Percentiles rank a stretch among this genome's conserved stretches.
Conservation (phyloP, 2,888 invertebrate species). For the Pelosia muscerda region DNA sequence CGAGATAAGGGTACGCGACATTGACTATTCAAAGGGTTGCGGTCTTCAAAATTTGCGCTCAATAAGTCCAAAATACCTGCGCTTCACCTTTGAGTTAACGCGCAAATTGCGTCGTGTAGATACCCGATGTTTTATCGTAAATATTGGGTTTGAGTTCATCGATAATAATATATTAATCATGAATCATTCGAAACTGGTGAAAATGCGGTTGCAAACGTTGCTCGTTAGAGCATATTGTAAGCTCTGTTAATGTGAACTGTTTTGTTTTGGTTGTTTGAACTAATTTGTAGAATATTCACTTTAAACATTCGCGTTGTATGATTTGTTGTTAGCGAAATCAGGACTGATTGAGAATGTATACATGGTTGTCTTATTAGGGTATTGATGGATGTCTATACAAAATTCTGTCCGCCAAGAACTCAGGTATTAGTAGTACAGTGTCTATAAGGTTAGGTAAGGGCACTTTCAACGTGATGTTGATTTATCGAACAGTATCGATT, state of each 20-base stretch:
- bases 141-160: conserved; percentile 51
- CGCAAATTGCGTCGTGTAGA: conserved; percentile 58
- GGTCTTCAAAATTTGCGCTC: conserved; percentile 86
- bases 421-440: too few relatives aligned
- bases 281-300: background rate
- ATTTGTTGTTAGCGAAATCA: too few relatives aligned
- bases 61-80: conserved; percentile 82
- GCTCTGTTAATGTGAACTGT: conserved; percentile 51
- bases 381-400: too few relatives aligned
- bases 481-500: too few relatives aligned
- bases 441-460: too few relatives aligned
- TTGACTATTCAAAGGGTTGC: conserved; percentile 87
- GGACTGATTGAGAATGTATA: too few relatives aligned
- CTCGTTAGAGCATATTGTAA: conserved; percentile 62
- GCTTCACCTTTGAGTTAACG: conserved; percentile 69
- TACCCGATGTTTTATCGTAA: conserved; percentile 54
- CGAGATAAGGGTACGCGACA: conserved; percentile 86
- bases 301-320: too few relatives aligned
- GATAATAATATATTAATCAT: conserved; percentile 65
- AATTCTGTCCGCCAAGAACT: too few relatives aligned
- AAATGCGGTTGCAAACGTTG: conserved; percentile 56
- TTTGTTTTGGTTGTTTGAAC: conserved; percentile 45
- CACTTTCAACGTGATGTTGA: too few relatives aligned
- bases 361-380: too few relatives aligned
- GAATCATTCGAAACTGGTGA: conserved; percentile 54